phyloP scores from a whole-genome alignment of 2,797 vertebrate genomes.

The Furcifer pardalis region DNA sequence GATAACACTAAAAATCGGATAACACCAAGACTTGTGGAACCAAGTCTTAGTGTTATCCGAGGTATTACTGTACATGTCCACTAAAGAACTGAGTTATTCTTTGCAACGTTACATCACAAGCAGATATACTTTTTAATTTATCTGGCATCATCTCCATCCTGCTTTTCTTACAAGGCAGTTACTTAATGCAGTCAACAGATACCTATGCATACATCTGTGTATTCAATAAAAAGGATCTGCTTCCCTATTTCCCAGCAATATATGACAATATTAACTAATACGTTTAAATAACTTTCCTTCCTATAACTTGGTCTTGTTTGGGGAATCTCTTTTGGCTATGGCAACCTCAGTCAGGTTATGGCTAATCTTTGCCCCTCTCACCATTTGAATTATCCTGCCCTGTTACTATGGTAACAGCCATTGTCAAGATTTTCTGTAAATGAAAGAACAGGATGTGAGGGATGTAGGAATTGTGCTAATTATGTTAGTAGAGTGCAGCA shows the following conservation, averaged over 20 bases:
- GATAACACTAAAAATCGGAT: too few relatives aligned
- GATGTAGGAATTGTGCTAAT: too few relatives aligned
- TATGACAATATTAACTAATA: background rate
- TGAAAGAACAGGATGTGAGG: slow-evolving; percentile 29
- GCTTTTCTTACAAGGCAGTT: too few relatives aligned
- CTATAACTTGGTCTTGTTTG: background rate
- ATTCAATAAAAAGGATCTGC: background rate
- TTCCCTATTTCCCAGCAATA: background rate
- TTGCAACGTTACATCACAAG: background rate
- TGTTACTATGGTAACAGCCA: slow-evolving; percentile 57
- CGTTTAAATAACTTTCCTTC: background rate
- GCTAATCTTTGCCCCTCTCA: slow-evolving; percentile 31
- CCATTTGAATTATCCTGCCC: slow-evolving; percentile 50
- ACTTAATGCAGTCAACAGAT: background rate
- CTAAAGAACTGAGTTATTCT: background rate
- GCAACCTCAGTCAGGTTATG: slow-evolving; percentile 13
- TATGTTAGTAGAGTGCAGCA: too few relatives aligned
- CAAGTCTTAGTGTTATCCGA: too few relatives aligned
- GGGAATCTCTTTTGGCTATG: background rate
- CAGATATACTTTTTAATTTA: background rate
- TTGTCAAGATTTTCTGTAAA: slow-evolving; percentile 56
- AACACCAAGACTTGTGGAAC: too few relatives aligned
- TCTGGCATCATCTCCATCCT: too few relatives aligned
- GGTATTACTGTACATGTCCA: too few relatives aligned
- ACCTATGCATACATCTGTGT: background rate